These are phyloP conservation scores for Labeo calbasu DNA, from an alignment of 2,797 vertebrate species.

Conservation along the genomic window DNA sequence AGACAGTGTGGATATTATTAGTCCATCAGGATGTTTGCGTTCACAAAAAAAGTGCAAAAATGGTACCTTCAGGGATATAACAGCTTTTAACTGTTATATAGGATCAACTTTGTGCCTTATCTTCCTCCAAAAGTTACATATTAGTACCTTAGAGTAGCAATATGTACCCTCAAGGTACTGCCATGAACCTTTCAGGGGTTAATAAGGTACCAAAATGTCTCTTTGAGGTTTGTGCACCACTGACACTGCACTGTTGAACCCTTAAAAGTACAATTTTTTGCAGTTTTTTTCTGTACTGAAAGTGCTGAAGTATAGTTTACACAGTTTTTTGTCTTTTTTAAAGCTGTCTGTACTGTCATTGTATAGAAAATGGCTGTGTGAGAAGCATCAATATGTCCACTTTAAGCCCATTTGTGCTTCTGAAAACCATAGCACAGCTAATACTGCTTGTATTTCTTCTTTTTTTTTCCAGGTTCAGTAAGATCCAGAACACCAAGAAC, in stretches of 20 bases:
- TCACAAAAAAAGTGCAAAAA: background rate
- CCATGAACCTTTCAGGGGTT: background rate
- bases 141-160: background rate
- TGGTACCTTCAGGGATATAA: background rate
- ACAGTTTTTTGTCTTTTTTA: background rate
- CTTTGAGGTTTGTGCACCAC: background rate
- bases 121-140: background rate
- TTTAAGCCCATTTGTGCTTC: background rate
- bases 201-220: background rate
- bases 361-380: background rate
- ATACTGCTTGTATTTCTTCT: constrained; percentile 29
- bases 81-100: background rate
- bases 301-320: background rate
- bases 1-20: background rate
- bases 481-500: constrained; percentile 99
- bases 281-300: background rate
- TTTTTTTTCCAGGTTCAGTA: constrained; percentile 86
- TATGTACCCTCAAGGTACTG: background rate
- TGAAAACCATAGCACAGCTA: background rate
- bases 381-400: background rate
- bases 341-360: background rate
- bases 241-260: background rate
- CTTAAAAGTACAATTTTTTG: background rate
- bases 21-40: too few relatives aligned
- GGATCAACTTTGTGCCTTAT: background rate